Evolutionary conservation across 2,113 vertebrate species (phyloP).

Genomic region (Calyptommatus sinebrachiatus): DNA sequence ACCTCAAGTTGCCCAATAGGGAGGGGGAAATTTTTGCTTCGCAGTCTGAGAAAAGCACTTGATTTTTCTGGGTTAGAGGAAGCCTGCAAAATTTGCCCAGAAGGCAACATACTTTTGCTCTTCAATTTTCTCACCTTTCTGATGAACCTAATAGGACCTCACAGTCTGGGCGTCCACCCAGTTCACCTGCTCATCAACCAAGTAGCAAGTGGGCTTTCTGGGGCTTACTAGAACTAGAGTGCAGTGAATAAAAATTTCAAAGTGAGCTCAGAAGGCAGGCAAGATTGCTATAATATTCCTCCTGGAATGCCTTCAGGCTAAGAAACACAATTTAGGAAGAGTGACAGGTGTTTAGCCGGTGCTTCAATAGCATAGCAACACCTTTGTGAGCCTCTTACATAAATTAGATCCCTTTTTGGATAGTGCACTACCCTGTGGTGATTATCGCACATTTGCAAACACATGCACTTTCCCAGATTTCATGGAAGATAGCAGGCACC

Average conservation of each 20-base stretch:
- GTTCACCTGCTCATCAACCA: constrained; percentile 42
- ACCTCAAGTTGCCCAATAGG: not conserved
- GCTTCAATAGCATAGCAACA: too few species aligned
- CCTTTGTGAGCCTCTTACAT: too few species aligned
- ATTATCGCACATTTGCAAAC: too few species aligned
- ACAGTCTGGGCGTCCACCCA: constrained; percentile 37
- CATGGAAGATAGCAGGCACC: too few species aligned
- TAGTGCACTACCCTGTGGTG: too few species aligned
- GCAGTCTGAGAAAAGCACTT: not conserved
- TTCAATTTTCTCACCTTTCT: constrained; percentile 45
- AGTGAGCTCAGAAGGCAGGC: not conserved
- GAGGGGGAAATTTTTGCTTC: not conserved
- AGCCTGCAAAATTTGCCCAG: constrained; percentile 32
- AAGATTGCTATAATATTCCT: too few species aligned
- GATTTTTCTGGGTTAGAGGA: accelerated
- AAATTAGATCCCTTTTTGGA: too few species aligned
- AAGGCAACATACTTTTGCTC: constrained; percentile 47
- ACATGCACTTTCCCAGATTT: too few species aligned
- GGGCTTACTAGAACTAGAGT: not conserved
- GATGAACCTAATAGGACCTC: constrained; percentile 56
- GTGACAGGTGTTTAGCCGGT: too few species aligned
- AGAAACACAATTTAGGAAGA: too few species aligned
- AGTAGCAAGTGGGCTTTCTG: not conserved
- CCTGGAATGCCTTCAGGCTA: too few species aligned
- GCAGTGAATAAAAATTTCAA: not conserved